phyloP scores from a whole-genome alignment of 2,888 invertebrate genomes.

The Tipula helvola region DNA sequence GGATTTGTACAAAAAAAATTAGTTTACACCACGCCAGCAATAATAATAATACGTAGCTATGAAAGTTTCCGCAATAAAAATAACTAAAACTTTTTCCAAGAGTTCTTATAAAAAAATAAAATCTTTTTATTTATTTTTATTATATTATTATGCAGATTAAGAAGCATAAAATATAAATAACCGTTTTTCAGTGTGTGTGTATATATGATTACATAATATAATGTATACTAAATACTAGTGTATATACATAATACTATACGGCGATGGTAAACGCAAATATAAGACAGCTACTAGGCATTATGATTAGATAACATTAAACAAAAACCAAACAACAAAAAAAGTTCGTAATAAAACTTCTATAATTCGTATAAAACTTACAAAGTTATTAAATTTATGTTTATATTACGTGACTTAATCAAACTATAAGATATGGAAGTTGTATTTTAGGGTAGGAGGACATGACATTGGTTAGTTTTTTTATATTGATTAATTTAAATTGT shows the following conservation, averaged over 20 bases:
- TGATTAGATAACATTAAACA: not conserved
- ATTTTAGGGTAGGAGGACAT: not conserved
- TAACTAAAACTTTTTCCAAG: not conserved
- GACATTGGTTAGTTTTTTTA: not conserved
- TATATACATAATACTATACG: not conserved
- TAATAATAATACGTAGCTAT: not conserved
- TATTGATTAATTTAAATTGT: not conserved
- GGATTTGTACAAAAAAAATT: not conserved
- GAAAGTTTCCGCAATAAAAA: not conserved
- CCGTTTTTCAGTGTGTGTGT: not conserved
- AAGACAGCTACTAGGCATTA: slow-evolving; percentile 4
- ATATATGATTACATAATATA: not conserved
- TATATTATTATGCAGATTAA: not conserved
- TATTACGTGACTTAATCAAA: not conserved
- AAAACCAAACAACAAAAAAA: not conserved
- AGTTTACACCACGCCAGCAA: not conserved
- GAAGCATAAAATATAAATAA: not conserved
- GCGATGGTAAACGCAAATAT: not conserved
- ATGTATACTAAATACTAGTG: not conserved
- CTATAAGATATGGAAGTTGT: not conserved
- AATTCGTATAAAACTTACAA: not conserved
- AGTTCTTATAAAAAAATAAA: not conserved
- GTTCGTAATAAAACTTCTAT: not conserved
- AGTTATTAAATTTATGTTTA: not conserved
- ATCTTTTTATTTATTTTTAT: not conserved